phyloP scores from a whole-genome alignment of 2,113 vertebrate species.

The Saccopteryx bilineata region DNA sequence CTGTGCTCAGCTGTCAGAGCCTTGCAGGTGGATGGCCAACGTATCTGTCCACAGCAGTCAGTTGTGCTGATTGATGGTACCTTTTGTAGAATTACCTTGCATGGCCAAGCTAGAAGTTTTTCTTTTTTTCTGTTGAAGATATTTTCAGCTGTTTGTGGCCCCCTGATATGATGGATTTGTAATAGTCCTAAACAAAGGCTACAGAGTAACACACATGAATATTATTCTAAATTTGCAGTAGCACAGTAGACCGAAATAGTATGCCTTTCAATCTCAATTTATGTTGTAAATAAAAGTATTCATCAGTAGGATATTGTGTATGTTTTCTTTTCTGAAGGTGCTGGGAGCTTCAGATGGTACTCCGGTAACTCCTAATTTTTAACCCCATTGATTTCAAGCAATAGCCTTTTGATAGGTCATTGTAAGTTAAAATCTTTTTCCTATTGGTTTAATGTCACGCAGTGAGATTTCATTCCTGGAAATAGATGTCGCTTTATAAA shows the following conservation, averaged over 20 bases:
- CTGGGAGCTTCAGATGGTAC: constrained; percentile 4
- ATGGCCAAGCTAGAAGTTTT: not conserved
- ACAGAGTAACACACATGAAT: not conserved
- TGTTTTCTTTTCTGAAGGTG: constrained; percentile 36
- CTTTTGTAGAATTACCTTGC: constrained; percentile 12
- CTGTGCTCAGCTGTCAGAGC: not conserved
- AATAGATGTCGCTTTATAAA: constrained; percentile 31
- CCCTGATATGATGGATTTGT: not conserved
- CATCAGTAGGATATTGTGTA: not conserved
- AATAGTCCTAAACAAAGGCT: not conserved
- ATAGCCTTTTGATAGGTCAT: not conserved
- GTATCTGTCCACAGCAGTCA: not conserved
- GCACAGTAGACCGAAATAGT: not conserved
- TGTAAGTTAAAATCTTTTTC: constrained; percentile 60
- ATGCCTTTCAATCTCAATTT: constrained; percentile 31
- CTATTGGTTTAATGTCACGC: not conserved
- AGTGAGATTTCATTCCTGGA: constrained; percentile 45
- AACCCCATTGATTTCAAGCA: not conserved
- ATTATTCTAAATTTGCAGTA: constrained; percentile 22
- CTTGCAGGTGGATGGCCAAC: not conserved
- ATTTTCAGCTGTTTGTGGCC: constrained; percentile 37
- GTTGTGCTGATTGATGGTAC: not conserved
- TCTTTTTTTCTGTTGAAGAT: not conserved
- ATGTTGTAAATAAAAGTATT: constrained; percentile 8
- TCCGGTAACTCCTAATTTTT: not conserved